phyloP scores from a whole-genome alignment of 2,888 invertebrate species.

The Caenorhabditis doughertyi region DNA sequence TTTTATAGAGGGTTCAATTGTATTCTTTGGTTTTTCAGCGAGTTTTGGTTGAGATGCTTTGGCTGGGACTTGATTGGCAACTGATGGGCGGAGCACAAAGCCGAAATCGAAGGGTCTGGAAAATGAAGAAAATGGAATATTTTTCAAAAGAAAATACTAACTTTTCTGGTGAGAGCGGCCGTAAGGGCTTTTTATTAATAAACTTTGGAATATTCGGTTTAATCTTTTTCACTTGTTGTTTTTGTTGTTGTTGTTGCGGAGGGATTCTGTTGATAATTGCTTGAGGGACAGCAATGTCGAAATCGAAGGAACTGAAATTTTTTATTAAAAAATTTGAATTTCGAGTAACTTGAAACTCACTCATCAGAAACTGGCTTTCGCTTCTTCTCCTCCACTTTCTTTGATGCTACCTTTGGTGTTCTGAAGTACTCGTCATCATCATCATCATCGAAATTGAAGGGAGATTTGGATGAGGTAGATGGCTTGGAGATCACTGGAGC shows the following conservation, averaged over 20 bases:
- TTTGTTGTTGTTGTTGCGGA: no score
- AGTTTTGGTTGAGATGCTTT: background rate
- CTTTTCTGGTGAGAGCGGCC: background rate
- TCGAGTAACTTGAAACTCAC: slow-evolving; percentile 5
- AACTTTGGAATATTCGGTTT: slow-evolving; percentile 2
- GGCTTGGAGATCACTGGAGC: slow-evolving; percentile 1
- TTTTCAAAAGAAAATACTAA: background rate
- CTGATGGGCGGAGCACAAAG: no score
- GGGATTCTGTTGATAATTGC: slow-evolving; percentile 30
- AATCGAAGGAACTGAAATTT: slow-evolving; percentile 41
- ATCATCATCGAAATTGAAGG: slow-evolving; percentile 35
- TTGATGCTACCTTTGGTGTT: background rate
- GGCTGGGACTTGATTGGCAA: background rate
- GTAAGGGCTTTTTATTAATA: background rate
- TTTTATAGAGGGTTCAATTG: background rate
- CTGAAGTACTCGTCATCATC: slow-evolving; percentile 39
- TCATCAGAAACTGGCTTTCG: slow-evolving; percentile 3
- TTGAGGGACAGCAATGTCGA: slow-evolving; percentile 55
- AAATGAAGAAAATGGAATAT: background rate
- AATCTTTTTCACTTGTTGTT: background rate
- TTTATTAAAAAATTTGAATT: background rate
- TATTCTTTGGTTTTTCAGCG: background rate
- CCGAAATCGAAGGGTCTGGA: slow-evolving; percentile 2
- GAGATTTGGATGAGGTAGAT: background rate
- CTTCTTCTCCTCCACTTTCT: background rate